These are phyloP conservation scores for Aphelenchoides besseyi DNA, from an alignment of 1,140 invertebrate species.

Conservation along the genomic window DNA sequence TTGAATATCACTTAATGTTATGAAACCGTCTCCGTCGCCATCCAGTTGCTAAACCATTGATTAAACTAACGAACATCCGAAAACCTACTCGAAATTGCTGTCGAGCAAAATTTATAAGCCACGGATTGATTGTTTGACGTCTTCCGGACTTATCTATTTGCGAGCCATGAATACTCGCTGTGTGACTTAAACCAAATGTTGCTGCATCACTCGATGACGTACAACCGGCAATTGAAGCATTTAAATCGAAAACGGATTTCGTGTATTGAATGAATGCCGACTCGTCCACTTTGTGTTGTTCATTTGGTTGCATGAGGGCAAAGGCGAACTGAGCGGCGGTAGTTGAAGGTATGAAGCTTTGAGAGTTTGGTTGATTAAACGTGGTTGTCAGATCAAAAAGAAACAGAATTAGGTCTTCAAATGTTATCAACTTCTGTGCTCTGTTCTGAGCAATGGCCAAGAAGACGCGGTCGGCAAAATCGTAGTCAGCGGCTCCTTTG, in stretches of 20 bases:
- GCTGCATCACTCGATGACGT: constrained; percentile 35
- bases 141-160: constrained; percentile 21
- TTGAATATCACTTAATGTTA: constrained; percentile 43
- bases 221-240: constrained; percentile 23
- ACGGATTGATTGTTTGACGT: constrained; percentile 18
- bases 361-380: background rate
- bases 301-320: constrained; percentile 41
- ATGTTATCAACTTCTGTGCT: constrained; percentile 26
- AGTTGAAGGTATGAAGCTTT: constrained; percentile 28
- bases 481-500: constrained; percentile 46
- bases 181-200: constrained; percentile 32
- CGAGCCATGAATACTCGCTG: constrained; percentile 25
- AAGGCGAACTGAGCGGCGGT: constrained; percentile 47
- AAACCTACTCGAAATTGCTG: constrained; percentile 27
- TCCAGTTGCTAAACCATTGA: constrained; percentile 35
- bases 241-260: constrained; percentile 43
- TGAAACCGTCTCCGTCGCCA: constrained; percentile 39
- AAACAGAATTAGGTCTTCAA: constrained; percentile 40
- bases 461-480: constrained; percentile 45
- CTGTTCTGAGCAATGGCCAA: constrained; percentile 36
- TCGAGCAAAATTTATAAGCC: constrained; percentile 10
- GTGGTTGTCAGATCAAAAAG: constrained; percentile 36
- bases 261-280: constrained; percentile 33
- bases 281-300: constrained; percentile 37
- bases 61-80: background rate